Conservation (phyloP, 2,888 invertebrate genomes). For the Agrotis exclamationis region DNA sequence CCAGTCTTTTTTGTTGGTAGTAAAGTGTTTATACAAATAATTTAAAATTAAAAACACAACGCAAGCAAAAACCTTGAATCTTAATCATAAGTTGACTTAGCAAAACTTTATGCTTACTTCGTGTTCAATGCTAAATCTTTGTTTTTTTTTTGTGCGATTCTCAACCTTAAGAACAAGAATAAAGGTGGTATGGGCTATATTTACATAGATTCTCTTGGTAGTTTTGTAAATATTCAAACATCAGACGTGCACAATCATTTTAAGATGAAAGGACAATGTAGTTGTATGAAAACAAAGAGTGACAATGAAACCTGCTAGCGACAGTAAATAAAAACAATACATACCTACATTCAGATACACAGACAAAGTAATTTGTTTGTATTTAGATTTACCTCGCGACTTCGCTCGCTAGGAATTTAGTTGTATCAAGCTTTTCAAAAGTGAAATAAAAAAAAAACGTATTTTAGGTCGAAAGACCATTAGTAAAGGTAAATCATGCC, state of each 20-base stretch:
- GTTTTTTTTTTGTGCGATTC: conserved; percentile 38
- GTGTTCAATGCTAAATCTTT: conserved; percentile 57
- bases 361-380: conserved; percentile 16
- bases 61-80: conserved; percentile 59
- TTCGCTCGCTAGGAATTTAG: neutral
- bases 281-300: conserved; percentile 59
- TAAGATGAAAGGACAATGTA: conserved; percentile 58
- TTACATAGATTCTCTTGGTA: conserved; percentile 50
- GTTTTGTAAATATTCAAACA: conserved; percentile 58
- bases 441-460: no score
- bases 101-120: conserved; percentile 56
- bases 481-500: no score
- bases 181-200: conserved; percentile 35
- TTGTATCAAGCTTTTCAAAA: neutral
- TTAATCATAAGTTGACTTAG: conserved; percentile 56
- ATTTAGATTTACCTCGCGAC: neutral
- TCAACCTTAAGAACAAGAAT: conserved; percentile 41
- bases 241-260: conserved; percentile 58
- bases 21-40: conserved; percentile 1
- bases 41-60: conserved; percentile 38
- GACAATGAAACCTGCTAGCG: conserved; percentile 35
- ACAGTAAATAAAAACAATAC: conserved; percentile 43
- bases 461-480: no score
- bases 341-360: conserved; percentile 6
- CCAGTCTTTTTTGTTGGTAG: neutral